Base-by-base conservation (phyloP, 64 coral and sea anemone genomes). In the Pocillopora damicornis region DNA sequence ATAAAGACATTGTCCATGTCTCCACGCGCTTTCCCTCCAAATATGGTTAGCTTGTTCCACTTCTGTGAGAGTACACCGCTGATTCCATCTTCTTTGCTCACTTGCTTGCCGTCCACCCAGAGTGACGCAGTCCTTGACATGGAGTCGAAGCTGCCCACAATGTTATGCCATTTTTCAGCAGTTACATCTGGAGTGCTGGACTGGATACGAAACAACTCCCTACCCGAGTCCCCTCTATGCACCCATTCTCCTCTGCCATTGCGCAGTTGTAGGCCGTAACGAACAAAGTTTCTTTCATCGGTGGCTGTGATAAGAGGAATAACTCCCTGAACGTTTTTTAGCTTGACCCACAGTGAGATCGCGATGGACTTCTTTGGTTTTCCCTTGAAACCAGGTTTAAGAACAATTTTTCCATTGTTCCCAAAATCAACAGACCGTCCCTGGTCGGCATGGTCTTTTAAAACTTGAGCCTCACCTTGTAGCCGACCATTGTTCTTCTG, bases 41-140 rank as follows among this genome's bases (percentile, higher is more conserved):
- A 96, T 74, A 96, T 75, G 61, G 82, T 90, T 35, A 93, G n/a
- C 72, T 82, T 90, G 20, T 89, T 89, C 94, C 94, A 96, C 58
- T 93, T 90, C 63, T 88, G 94, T 61, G 94, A 89, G 18, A 96
- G 59, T 13, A 87, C 30, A 1, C 94, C 94, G 14, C 25, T 79
- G 15, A 96, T 57, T 11, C 67, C 87, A 69, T 83, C 60, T 63
- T 90, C 45, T 51, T 74, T 79, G 35, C 67, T 63, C 34, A 90
- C 45, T 93, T 92, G 60, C 77, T 90, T 90, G 15, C 94, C 94
- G 87, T 96, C 83, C 59, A 96, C 62, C 94, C 94, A 96, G 2
- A 96, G 78, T 23, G 91, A 89, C n/a, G 94, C 94, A 64, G 80
- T 80, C 10, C 34, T 77, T 10, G 66, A 15, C 34, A 78, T 69